Conservation (phyloP, 2,113 vertebrate genomes). For the Protomyctophum bolini region DNA sequence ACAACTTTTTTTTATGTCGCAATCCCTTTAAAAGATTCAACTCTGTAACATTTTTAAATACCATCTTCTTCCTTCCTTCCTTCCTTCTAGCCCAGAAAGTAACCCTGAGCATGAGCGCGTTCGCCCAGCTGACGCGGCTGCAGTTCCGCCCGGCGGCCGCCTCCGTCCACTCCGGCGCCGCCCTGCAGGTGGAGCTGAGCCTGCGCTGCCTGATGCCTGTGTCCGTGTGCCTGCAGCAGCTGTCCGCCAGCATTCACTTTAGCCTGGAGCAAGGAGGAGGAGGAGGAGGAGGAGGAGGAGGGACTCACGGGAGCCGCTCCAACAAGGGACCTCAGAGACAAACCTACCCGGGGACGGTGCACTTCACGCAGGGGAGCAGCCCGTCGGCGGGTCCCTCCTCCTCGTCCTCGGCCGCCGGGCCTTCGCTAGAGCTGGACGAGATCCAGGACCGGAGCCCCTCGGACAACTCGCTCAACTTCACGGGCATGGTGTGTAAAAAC, state of each 20-base stretch:
- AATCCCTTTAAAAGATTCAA: not conserved
- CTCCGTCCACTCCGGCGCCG: constrained; percentile 89
- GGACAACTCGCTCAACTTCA: constrained; percentile 84
- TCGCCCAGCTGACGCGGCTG: constrained; percentile 86
- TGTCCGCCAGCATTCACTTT: constrained; percentile 87
- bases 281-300: no score
- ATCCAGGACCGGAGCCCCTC: constrained; percentile 91
- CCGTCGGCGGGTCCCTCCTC: constrained; percentile 35
- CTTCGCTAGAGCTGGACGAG: constrained; percentile 84
- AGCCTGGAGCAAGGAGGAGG: constrained; percentile 86
- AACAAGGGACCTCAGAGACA: constrained; percentile 80
- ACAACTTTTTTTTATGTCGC: no score
- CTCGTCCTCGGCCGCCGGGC: constrained; percentile 48
- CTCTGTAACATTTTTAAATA: no score
- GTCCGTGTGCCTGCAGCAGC: constrained; percentile 84
- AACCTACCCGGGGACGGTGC: constrained; percentile 76
- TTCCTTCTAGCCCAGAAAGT: constrained; percentile 83
- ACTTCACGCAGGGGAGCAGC: constrained; percentile 74
- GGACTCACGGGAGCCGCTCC: constrained; percentile 84
- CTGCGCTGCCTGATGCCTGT: constrained; percentile 90
- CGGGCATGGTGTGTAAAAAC: constrained; percentile 92
- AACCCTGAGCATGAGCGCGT: constrained; percentile 85
- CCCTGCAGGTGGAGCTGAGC: constrained; percentile 84
- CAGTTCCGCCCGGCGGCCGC: constrained; percentile 86
- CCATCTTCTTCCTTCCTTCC: not conserved